Percentiles rank a stretch among this genome's conserved stretches.
Conservation (phyloP, 2,797 vertebrate species). For the Peromyscus attwateri region DNA sequence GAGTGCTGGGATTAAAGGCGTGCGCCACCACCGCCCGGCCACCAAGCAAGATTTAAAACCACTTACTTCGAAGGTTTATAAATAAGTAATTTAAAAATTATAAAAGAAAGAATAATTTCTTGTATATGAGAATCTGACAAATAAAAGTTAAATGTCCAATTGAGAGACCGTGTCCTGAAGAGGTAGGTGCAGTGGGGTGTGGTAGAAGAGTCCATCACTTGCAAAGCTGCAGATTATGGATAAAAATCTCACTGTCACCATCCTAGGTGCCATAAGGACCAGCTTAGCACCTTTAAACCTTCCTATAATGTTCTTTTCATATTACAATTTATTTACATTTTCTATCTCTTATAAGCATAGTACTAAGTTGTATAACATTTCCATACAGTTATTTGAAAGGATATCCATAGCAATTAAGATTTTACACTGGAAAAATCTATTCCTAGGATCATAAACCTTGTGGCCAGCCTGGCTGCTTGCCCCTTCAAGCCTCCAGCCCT, state of each 20-base stretch:
- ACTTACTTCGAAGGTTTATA: slow-evolving; percentile 3
- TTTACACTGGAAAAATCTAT: not conserved
- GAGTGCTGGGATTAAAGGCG: too few species aligned
- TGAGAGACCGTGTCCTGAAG: not conserved
- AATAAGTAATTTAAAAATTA: not conserved
- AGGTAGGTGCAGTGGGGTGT: not conserved
- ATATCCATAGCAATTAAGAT: slow-evolving; percentile 1
- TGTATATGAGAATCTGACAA: not conserved
- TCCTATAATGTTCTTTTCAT: not conserved
- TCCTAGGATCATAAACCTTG: not conserved
- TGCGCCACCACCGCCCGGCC: too few species aligned
- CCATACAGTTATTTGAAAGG: not conserved
- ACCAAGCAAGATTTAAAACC: not conserved
- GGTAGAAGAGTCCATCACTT: not conserved
- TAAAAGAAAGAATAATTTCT: not conserved
- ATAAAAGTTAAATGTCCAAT: not conserved
- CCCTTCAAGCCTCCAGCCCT: not conserved
- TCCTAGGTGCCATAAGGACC: not conserved
- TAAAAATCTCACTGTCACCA: not conserved
- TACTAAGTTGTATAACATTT: not conserved
- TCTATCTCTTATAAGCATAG: not conserved
- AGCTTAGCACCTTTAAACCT: not conserved
- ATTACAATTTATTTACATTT: slow-evolving; percentile 1
- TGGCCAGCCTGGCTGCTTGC: not conserved
- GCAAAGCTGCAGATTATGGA: not conserved